These are phyloP conservation scores for Octodonta nipae DNA, from an alignment of 2,888 invertebrate genomes.

Conservation along the genomic window DNA sequence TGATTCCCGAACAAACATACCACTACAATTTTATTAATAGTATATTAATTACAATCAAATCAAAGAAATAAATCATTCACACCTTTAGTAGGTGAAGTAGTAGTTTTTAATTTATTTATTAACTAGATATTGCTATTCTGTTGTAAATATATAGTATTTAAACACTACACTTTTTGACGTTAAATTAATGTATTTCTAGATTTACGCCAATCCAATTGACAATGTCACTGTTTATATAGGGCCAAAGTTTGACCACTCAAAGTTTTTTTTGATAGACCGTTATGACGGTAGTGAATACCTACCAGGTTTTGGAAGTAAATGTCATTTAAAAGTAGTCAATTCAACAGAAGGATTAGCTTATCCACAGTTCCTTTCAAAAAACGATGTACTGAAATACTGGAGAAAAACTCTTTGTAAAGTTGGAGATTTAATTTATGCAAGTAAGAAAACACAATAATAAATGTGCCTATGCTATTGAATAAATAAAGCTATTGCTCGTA, in stretches of 20 bases:
- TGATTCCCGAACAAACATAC: no score
- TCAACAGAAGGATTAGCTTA: conserved; percentile 53
- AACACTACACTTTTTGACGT: no score
- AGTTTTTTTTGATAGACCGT: conserved; percentile 49
- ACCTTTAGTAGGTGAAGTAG: no score
- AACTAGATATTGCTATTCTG: no score
- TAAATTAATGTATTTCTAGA: no score
- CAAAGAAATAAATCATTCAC: no score
- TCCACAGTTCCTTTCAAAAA: conserved; percentile 45
- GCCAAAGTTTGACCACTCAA: conserved; percentile 39
- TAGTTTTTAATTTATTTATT: no score
- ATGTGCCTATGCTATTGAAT: no score
- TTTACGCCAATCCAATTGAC: conserved; percentile 27
- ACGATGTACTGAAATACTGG: conserved; percentile 48
- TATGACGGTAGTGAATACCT: conserved; percentile 43
- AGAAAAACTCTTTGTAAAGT: conserved; percentile 55
- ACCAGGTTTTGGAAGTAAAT: conserved; percentile 42
- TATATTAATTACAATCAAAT: no score
- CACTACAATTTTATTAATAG: no score
- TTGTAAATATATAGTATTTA: no score
- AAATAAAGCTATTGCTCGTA: no score
- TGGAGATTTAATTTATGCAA: conserved; percentile 42
- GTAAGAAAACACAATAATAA: conserved; percentile 30
- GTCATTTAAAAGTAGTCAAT: conserved; percentile 45
- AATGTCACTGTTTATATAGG: conserved; percentile 51